These are phyloP conservation scores for Drosophila kikkawai DNA, from an alignment of 1,140 invertebrate species.

Conservation along the genomic window DNA sequence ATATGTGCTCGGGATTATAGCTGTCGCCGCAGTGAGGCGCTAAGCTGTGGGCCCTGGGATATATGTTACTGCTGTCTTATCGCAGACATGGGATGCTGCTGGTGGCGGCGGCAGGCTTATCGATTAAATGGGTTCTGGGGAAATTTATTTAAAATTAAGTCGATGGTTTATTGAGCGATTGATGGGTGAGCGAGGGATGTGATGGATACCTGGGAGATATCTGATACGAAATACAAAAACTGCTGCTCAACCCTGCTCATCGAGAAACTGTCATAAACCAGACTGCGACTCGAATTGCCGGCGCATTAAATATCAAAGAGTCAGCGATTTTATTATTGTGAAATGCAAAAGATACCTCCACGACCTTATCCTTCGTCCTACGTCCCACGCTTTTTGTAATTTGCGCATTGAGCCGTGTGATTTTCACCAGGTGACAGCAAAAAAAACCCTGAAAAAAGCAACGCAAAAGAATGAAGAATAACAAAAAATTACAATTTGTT, in stretches of 20 bases:
- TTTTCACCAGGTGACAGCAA: conserved; percentile 52
- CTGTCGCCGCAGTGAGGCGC: conserved; percentile 50
- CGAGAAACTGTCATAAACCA: conserved; percentile 27
- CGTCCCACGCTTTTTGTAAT: conserved; percentile 41
- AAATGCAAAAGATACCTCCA: conserved; percentile 30
- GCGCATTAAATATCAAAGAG: conserved; percentile 67
- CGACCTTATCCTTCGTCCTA: conserved; percentile 14
- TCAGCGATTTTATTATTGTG: conserved; percentile 45
- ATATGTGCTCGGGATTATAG: conserved; percentile 41
- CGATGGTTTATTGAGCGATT: conserved; percentile 48
- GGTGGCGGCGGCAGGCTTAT: conserved; percentile 29
- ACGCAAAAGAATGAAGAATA: conserved; percentile 7
- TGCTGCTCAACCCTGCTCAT: conserved; percentile 14
- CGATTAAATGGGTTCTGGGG: conserved; percentile 49
- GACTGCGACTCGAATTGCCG: conserved; percentile 38
- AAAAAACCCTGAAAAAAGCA: conserved; percentile 1
- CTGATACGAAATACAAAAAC: background rate
- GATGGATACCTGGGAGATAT: background rate
- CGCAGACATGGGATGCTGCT: conserved; percentile 11
- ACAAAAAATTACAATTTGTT: conserved; percentile 30
- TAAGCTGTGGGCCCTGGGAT: conserved; percentile 56
- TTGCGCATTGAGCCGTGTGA: conserved; percentile 59
- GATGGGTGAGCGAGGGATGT: conserved; percentile 13
- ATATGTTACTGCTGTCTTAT: conserved; percentile 32
- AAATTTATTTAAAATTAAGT: conserved; percentile 58